Evolutionary conservation across 1,140 invertebrate species (phyloP).

Genomic region (Hycleus phaleratus): DNA sequence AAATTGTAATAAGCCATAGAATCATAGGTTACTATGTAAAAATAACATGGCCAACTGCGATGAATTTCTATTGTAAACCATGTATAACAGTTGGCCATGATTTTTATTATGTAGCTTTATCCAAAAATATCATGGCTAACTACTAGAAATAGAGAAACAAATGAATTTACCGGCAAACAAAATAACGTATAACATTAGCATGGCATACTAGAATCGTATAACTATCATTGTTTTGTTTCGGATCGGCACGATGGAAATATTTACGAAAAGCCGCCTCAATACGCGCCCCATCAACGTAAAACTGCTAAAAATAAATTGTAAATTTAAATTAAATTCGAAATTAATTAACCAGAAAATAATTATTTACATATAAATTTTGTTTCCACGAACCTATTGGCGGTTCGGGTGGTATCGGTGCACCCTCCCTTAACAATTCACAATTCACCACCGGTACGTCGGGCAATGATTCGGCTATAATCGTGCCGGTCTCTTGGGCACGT

Average conservation of each 20-base stretch:
- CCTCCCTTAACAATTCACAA: conserved; percentile 81
- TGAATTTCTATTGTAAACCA: no score
- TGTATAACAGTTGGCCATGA: no score
- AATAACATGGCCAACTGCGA: no score
- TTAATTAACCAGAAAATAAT: not conserved
- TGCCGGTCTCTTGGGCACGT: conserved; percentile 83
- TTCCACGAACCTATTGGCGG: conserved; percentile 81
- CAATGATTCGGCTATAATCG: conserved; percentile 67
- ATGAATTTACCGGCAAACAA: conserved; percentile 78
- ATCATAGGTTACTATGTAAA: no score
- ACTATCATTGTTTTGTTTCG: conserved; percentile 71
- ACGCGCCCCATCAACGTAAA: conserved; percentile 86
- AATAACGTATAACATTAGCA: conserved; percentile 97
- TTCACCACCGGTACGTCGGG: conserved; percentile 48
- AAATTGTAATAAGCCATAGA: no score
- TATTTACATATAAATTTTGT: conserved; percentile 67
- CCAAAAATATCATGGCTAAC: no score
- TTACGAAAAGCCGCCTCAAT: conserved; percentile 95
- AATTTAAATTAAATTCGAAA: no score
- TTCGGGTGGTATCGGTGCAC: conserved; percentile 88
- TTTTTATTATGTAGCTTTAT: no score
- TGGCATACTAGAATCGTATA: conserved; percentile 95
- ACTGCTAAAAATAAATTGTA: conserved; percentile 58
- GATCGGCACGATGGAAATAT: conserved; percentile 85
- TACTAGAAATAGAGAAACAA: not conserved